Conservation (phyloP, 2,113 vertebrate species). For the Cynopterus brachyotis region DNA sequence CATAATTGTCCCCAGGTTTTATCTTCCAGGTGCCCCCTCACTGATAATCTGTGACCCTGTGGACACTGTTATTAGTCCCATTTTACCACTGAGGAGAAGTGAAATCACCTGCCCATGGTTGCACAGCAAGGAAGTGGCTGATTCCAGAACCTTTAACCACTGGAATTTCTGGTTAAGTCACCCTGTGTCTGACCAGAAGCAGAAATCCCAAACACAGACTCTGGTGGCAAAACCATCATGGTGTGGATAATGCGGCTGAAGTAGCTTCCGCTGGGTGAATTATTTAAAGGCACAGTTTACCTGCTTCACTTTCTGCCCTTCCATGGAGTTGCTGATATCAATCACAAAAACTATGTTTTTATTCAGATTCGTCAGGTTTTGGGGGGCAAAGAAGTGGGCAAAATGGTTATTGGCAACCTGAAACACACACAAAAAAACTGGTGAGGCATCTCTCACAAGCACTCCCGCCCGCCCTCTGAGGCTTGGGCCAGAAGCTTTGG, state of each 20-base stretch:
- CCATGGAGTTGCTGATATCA: constrained; percentile 93
- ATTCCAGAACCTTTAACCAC: background rate
- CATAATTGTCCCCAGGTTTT: background rate
- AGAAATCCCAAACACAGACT: background rate
- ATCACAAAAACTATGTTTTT: constrained; percentile 95
- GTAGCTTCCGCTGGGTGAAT: background rate
- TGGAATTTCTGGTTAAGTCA: background rate
- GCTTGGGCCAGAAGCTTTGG: background rate
- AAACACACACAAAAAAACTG: constrained; percentile 46
- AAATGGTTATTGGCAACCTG: constrained; percentile 92
- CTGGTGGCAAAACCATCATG: background rate
- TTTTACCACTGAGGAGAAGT: background rate
- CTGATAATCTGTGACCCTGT: background rate
- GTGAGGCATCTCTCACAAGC: background rate
- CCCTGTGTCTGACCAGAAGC: background rate
- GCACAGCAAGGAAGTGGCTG: background rate
- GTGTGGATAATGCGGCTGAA: fast-evolving
- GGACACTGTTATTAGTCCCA: background rate
- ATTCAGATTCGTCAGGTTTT: constrained; percentile 85
- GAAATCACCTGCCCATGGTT: background rate
- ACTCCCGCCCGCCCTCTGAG: background rate
- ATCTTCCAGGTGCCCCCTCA: background rate
- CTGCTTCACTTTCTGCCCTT: constrained; percentile 89
- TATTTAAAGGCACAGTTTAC: constrained; percentile 73
- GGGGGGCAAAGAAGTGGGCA: constrained; percentile 95